A percentile compares a stretch with the other conserved stretches of the same genome.
Evolutionary conservation across 2,113 vertebrate species (phyloP).

Genomic region (Gallinago undulata): DNA sequence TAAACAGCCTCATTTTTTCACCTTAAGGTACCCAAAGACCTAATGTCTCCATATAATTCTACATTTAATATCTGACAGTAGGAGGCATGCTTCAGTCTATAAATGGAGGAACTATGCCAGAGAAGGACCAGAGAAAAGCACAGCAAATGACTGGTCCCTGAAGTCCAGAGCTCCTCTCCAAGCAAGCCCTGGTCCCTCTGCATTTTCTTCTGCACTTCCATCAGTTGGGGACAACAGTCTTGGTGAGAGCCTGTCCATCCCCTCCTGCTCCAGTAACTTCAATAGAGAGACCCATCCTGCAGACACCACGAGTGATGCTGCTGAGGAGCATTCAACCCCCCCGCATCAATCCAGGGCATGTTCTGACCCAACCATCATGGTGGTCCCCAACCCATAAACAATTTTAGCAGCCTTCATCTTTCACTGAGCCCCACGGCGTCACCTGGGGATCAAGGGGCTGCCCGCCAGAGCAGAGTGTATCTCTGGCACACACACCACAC

Average conservation of each 20-base stretch:
- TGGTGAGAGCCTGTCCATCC: neutral
- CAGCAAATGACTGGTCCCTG: neutral
- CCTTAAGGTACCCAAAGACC: neutral
- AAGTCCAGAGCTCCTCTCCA: neutral
- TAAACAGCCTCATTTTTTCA: neutral
- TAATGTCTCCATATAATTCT: neutral
- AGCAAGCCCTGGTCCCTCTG: rapidly evolving
- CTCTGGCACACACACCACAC: rapidly evolving
- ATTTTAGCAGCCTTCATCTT: neutral
- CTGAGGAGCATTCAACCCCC: neutral
- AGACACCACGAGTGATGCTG: neutral
- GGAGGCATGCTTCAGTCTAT: neutral
- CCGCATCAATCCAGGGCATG: neutral
- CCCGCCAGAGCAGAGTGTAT: neutral
- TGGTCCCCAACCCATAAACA: neutral
- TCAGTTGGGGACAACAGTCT: neutral
- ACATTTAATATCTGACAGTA: neutral
- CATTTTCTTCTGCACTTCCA: neutral
- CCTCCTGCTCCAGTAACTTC: neutral
- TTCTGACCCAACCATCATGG: neutral
- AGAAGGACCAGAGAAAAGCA: neutral
- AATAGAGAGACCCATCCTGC: neutral
- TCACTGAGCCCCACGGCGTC: neutral
- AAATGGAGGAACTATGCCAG: neutral
- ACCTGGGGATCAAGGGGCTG: neutral